Base-by-base conservation (phyloP, 2,888 invertebrate genomes). In the Cepaea hortensis region DNA sequence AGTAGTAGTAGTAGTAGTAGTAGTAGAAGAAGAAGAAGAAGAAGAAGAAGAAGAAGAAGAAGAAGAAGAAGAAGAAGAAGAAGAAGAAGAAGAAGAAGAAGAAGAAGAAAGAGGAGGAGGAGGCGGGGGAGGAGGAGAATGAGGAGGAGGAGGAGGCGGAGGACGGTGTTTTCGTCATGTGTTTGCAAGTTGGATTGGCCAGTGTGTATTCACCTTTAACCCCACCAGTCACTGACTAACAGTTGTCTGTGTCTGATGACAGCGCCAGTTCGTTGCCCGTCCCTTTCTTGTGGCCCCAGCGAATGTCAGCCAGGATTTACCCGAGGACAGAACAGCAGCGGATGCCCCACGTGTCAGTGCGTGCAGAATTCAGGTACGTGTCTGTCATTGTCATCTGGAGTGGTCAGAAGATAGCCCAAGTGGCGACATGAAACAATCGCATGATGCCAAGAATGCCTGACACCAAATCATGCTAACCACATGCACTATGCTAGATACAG, bases 261-360 rank as follows among this genome's bases (percentile, higher is more conserved):
- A 75, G 75, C 7, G 5, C 3, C 23, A 6, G 75, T 75, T 35
- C 35, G 7, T 5, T 75, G 75, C 20, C 23, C 7, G 3, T 11
- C 46, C 9, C 75, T 46, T 4, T 23, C 18, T 4, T 75, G 75
- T 18, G 3, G 35, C 46, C 1, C 11, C 48, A 46, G 46, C 11
- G 75, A 75, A 13, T 75, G 75, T 35, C 46, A 75, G 48, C 75
- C 75, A 9, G 75, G 75, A 11, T 75, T 46, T 75, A 18, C 35
- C 15, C 35, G 75, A 4, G 75, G 35, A 6, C 23, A 6, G 5
- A 48, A 75, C 46, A 75, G 75, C 35, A 75, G 6, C 7, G 75
- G 75, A 35, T 75, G 75, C 35, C 5, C 75, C 75, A 75, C 75
- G 35, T 75, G 75, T 46, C 75, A 48, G 75, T 75, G 75, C 46